phyloP scores from a whole-genome alignment of 2,888 invertebrate species.

The Pristionchus entomophagus region DNA sequence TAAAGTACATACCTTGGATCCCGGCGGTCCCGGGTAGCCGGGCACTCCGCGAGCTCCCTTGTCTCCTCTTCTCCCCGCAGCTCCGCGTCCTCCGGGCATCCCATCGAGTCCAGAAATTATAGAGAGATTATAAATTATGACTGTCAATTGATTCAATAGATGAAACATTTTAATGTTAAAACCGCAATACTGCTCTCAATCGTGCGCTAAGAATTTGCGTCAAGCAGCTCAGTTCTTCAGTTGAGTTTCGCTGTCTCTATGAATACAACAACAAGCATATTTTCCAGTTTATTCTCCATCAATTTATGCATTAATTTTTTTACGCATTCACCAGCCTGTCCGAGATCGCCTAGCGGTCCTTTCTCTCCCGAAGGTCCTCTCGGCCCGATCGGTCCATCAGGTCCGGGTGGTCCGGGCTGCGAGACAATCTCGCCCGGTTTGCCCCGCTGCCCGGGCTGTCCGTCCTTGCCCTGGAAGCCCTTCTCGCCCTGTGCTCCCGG shows the following conservation, averaged over 20 bases:
- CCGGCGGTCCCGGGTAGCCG: conserved; percentile 37
- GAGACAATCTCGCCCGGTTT: conserved; percentile 42
- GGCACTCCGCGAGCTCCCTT: conserved; percentile 36
- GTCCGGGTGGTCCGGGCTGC: conserved; percentile 45
- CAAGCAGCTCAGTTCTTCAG: no score
- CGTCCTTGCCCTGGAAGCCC: conserved; percentile 46
- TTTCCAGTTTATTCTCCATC: neutral
- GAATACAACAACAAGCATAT: no score
- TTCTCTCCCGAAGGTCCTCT: conserved; percentile 44
- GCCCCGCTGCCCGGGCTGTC: conserved; percentile 20
- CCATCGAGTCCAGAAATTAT: conserved; percentile 36
- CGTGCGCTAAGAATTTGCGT: no score
- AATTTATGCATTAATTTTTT: neutral
- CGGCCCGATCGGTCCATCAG: conserved; percentile 30
- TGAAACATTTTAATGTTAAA: neutral
- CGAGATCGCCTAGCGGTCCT: conserved; percentile 44
- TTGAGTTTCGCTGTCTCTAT: neutral
- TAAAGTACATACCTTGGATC: neutral
- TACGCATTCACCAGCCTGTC: conserved; percentile 27
- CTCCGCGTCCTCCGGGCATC: conserved; percentile 11
- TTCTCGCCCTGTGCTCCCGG: conserved; percentile 43
- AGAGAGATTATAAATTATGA: neutral
- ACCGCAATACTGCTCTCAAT: no score
- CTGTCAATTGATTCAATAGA: neutral
- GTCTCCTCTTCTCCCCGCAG: conserved; percentile 35